Evolutionary conservation across 2,888 invertebrate species (phyloP).

Genomic region (Cepaea hortensis): DNA sequence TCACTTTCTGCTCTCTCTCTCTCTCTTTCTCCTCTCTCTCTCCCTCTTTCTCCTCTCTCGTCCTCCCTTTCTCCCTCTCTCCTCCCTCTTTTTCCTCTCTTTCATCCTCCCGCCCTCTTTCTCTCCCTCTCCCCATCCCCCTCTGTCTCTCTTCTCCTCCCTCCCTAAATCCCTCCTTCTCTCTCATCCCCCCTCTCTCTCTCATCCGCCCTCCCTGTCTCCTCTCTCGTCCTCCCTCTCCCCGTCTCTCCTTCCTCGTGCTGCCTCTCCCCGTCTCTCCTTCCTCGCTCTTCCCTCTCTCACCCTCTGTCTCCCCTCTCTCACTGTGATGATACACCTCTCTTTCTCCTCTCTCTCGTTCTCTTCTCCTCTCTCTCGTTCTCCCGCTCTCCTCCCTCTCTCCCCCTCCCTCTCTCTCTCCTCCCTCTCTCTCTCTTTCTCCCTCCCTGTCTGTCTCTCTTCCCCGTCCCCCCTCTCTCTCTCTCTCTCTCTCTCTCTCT

Average conservation of each 20-base stretch:
- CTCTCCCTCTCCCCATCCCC: background rate
- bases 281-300: no score
- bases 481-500: slow-evolving; percentile 1
- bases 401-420: slow-evolving; percentile 19
- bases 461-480: background rate
- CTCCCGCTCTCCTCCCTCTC: background rate
- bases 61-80: no score
- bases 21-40: no score
- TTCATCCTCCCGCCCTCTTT: background rate
- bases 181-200: background rate
- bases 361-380: background rate
- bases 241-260: no score
- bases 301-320: no score
- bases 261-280: background rate
- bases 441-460: no score
- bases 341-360: background rate
- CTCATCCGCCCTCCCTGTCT: background rate
- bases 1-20: no score
- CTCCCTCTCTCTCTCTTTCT: background rate
- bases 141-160: background rate
- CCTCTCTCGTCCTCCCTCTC: background rate
- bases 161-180: background rate
- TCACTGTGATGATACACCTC: background rate
- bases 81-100: background rate
- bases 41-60: no score